Conservation (phyloP, 37 sponge, comb jelly and placozoan genomes). For the Bolinopsis microptera region DNA sequence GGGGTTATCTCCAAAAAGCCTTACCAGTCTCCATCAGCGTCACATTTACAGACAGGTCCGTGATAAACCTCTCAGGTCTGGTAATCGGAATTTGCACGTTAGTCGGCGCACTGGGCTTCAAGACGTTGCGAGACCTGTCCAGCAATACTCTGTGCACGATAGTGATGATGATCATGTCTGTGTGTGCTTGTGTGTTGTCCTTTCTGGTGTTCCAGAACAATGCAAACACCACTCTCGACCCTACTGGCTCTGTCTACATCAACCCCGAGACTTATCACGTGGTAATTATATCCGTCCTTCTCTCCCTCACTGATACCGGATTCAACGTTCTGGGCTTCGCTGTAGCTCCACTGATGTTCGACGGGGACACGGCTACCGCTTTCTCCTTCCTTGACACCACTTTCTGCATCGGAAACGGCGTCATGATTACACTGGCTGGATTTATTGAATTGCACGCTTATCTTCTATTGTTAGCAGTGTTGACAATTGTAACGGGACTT, state of each 20-base stretch:
- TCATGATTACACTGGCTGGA: constrained; percentile 14
- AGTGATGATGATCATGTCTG: neutral
- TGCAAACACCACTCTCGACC: constrained; percentile 16
- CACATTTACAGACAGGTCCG: neutral
- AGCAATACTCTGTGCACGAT: neutral
- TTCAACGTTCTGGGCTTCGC: constrained; percentile 33
- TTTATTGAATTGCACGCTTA: neutral
- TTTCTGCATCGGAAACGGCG: constrained; percentile 33
- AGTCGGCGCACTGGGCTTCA: constrained; percentile 21
- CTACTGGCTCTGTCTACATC: neutral
- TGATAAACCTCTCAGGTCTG: constrained; percentile 6
- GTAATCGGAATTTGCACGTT: neutral
- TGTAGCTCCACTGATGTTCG: constrained; percentile 33
- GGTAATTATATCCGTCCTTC: neutral
- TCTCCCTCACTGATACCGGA: constrained; percentile 35
- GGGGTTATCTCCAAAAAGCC: neutral
- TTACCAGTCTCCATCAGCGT: constrained; percentile 8
- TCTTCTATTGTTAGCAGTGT: neutral
- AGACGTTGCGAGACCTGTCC: neutral
- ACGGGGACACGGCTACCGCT: constrained; percentile 14
- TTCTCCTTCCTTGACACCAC: neutral
- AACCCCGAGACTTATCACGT: constrained; percentile 21
- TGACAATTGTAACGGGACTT: constrained; percentile 8
- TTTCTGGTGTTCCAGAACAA: neutral
- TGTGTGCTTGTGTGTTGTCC: neutral